Base-by-base conservation (phyloP, 2,888 invertebrate genomes). In the Thelaira solivaga region DNA sequence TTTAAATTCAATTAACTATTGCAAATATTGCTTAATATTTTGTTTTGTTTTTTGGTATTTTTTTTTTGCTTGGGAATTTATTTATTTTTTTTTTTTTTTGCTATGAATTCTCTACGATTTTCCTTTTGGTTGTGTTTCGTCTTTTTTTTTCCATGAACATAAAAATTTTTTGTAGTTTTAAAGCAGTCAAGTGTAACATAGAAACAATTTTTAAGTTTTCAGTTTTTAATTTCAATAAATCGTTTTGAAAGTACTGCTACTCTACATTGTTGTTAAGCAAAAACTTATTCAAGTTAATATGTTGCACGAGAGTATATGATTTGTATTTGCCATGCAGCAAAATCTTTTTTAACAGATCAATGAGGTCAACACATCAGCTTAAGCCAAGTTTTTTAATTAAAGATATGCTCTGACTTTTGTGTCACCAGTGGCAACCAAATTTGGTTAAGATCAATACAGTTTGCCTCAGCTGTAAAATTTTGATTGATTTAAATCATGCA, bases 1-100 rank as follows among this genome's bases (percentile, higher is more conserved):
- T 53, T 80, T 76, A 73, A 69, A 68, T 80, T 73, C 80, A 80
- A 80, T 80, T 80, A 80, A 59, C 51, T 76, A 76, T 68, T 80
- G 76, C 76, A 72, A 72, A 76, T 68, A 72, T 80, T 80, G 67
- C 62, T 59, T 53, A 72, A 79, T 72, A 62, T 47, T 57, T n/a
- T n/a, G n/a, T n/a, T n/a, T n/a, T n/a, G n/a, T n/a, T n/a, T n/a
- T n/a, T n/a, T n/a, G n/a, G n/a, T n/a, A n/a, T n/a, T n/a, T n/a
- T 43, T 4, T 13, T 36, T 26, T 5, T 51, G 69, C 64, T 78
- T 78, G 69, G 78, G 78, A 78, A 67, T 79, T 75, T 51, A 13
- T 55, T 2, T 41, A 41, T 41, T 10, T 2, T 13, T 55, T 29
- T 11, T 20, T 10, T 24, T 39, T 6, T 16, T 34, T 39, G 5